These are phyloP conservation scores for Peromyscus leucopus DNA, from an alignment of 2,113 vertebrate species.

Conservation along the genomic window DNA sequence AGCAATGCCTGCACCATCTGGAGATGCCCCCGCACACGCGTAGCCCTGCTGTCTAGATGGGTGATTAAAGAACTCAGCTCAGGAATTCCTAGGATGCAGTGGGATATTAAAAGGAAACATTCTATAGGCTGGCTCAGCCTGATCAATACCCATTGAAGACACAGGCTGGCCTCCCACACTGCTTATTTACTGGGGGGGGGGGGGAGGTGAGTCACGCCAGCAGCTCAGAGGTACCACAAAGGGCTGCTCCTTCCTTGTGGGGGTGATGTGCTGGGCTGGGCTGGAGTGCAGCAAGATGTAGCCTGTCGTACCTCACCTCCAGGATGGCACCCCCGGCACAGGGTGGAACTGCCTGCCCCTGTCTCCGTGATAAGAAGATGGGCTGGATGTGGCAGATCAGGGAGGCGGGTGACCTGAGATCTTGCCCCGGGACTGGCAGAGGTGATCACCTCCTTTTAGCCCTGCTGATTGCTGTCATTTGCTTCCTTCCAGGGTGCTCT, in stretches of 20 bases:
- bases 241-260: background rate
- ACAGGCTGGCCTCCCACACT: background rate
- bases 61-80: constrained; percentile 42
- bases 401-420: constrained; percentile 80
- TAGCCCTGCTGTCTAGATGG: constrained; percentile 1
- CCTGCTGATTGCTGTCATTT: constrained; percentile 1
- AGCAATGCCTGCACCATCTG: background rate
- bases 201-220: constrained; percentile 25
- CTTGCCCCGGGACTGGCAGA: background rate
- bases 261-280: background rate
- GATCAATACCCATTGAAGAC: constrained; percentile 56
- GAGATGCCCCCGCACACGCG: background rate
- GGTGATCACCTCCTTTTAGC: constrained; percentile 56
- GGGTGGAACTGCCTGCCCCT: background rate
- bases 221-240: background rate
- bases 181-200: constrained; percentile 9
- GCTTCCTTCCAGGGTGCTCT: constrained; percentile 93
- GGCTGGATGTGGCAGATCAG: constrained; percentile 71
- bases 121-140: constrained; percentile 39
- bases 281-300: background rate
- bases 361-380: constrained; percentile 27
- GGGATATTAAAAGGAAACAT: constrained; percentile 47
- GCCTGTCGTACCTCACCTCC: background rate
- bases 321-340: background rate
- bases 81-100: constrained; percentile 54